Percentiles rank a stretch among this genome's conserved stretches.
These are phyloP conservation scores for Ladona fulva DNA, from an alignment of 1,140 invertebrate species.

Conservation along the genomic window DNA sequence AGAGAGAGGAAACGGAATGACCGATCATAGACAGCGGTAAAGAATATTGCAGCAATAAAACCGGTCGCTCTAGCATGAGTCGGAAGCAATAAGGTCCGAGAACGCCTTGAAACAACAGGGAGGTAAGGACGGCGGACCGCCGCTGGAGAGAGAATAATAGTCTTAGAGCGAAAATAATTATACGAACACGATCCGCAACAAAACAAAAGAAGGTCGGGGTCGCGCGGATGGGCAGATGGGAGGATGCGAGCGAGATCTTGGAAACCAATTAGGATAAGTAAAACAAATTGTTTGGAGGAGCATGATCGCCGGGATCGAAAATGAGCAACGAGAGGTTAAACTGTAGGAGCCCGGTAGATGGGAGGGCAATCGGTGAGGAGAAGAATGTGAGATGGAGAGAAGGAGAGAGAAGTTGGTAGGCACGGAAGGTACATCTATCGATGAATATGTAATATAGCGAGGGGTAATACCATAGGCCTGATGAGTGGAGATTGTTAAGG, in stretches of 20 bases:
- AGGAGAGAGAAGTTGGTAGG: background rate
- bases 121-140: no score
- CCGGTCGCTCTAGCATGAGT: no score
- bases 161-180: background rate
- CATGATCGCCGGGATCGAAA: background rate
- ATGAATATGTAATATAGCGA: background rate
- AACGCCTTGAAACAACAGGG: no score
- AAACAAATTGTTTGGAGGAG: background rate
- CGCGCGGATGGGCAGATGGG: background rate
- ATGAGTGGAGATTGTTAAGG: background rate
- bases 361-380: background rate
- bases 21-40: no score
- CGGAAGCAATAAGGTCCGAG: no score
- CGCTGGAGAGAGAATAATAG: background rate
- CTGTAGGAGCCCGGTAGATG: background rate
- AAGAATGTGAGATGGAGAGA: background rate
- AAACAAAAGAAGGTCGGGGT: background rate
- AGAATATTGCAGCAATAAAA: no score
- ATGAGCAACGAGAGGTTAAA: background rate
- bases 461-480: background rate
- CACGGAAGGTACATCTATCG: background rate
- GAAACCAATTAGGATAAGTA: background rate
- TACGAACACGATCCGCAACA: background rate
- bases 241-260: background rate
- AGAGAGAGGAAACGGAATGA: no score